Conservation (phyloP, 1,140 invertebrate species). For the Trachymyrmex cornetzi region DNA sequence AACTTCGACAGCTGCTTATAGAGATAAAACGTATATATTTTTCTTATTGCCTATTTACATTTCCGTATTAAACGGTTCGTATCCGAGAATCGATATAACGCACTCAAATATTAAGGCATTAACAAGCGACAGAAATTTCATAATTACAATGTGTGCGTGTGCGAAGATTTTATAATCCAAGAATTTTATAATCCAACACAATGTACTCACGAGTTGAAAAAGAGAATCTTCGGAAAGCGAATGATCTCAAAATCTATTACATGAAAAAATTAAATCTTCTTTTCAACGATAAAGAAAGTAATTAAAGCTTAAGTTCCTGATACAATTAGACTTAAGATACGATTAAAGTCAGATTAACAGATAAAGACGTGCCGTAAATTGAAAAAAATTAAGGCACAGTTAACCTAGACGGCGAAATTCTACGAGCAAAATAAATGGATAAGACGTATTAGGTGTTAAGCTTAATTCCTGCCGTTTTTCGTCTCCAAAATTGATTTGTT, state of each 20-base stretch:
- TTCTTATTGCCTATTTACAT: slow-evolving; percentile 57
- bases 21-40: slow-evolving; percentile 35
- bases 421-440: neutral
- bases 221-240: neutral
- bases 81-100: neutral
- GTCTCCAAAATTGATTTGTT: no score
- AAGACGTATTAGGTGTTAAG: no score
- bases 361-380: neutral
- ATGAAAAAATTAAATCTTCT: neutral
- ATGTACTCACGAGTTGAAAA: neutral
- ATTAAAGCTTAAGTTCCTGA: neutral
- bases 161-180: no score
- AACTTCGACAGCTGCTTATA: slow-evolving; percentile 1
- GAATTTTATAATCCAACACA: neutral
- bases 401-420: neutral
- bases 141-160: no score
- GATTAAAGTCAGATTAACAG: neutral
- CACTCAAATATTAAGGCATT: no score
- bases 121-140: no score
- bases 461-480: no score
- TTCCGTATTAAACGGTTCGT: slow-evolving; percentile 18
- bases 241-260: neutral
- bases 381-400: neutral
- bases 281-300: neutral
- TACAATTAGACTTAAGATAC: neutral